Base-by-base conservation (phyloP, 2,113 vertebrate genomes). In the Montifringilla adamsi region DNA sequence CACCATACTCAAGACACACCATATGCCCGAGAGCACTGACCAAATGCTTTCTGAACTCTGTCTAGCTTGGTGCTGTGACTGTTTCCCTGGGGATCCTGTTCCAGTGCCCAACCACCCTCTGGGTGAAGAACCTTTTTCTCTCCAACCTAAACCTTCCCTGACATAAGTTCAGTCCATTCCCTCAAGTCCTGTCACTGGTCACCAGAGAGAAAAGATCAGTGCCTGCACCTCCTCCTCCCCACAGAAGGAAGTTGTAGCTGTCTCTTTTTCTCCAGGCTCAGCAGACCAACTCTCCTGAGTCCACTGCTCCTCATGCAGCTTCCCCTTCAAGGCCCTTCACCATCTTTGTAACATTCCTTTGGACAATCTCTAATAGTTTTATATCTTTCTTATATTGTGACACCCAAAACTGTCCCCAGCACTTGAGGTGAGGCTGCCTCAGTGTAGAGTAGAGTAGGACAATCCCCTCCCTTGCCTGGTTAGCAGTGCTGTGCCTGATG, bases 21-120 rank as follows among this genome's bases (percentile, higher is more conserved):
- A 37, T 14, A 17, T 0, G 7, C 6, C 11, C 1, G 0, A 47
- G 6, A 47, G 49, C 41, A 63, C 1, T 22, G 28, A 55, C 13
- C 58, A 64, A 74, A 74, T 2, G 6, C 11, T 46, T 46, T 28
- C 14, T 31, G 39, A 53, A 11, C 11, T 37, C 27, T 63, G 33
- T 27, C 68, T 55, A 17, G 11, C 33, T 59, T 53, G 13, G 13
- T 46, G 26, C 47, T 37, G 10, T 37, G 33, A 46, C 18, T 3
- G 7, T 7, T 73, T 22, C 81, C 39, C 39, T 22, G 22, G 28
- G 14, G 17, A 55, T 13, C 27, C 33, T 84, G 22, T 15, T 33
- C 26, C 14, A 39, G 49, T 5, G 27, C 14, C 22, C 27, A 63
- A 2, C 5, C 5, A 33, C 11, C 14, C 39, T 22, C 39, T 39